These are phyloP conservation scores for Cirrhinus molitorella DNA, from an alignment of 2,797 vertebrate species.

Conservation along the genomic window DNA sequence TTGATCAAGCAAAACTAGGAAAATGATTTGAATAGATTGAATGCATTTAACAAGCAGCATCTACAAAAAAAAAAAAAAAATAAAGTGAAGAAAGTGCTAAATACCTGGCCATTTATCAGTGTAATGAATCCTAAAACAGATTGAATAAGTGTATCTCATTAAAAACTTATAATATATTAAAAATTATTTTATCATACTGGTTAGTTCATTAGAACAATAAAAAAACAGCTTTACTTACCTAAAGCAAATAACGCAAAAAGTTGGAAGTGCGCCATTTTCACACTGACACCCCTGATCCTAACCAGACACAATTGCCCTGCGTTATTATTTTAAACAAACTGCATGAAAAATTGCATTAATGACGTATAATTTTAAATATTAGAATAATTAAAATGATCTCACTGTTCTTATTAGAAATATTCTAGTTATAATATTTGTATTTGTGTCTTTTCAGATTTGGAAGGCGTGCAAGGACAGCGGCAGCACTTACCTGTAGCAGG, in stretches of 20 bases:
- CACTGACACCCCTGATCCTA: background rate
- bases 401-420: background rate
- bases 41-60: background rate
- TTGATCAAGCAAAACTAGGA: background rate
- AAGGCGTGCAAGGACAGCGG: background rate
- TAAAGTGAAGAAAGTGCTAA: background rate
- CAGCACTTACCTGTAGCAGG: background rate
- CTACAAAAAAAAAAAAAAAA: background rate
- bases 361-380: background rate
- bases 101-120: conserved; percentile 26
- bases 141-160: background rate
- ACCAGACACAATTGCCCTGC: background rate
- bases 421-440: background rate
- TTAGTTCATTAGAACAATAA: background rate
- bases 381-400: background rate
- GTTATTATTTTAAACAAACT: background rate
- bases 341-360: background rate
- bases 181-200: background rate
- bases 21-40: background rate
- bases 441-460: background rate
- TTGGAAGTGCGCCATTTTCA: conserved; percentile 33
- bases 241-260: conserved; percentile 27
- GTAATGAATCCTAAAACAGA: conserved; percentile 8
- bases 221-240: conserved; percentile 15
- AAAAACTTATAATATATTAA: background rate